phyloP scores from a whole-genome alignment of 2,113 vertebrate species.

The Canis aureus region DNA sequence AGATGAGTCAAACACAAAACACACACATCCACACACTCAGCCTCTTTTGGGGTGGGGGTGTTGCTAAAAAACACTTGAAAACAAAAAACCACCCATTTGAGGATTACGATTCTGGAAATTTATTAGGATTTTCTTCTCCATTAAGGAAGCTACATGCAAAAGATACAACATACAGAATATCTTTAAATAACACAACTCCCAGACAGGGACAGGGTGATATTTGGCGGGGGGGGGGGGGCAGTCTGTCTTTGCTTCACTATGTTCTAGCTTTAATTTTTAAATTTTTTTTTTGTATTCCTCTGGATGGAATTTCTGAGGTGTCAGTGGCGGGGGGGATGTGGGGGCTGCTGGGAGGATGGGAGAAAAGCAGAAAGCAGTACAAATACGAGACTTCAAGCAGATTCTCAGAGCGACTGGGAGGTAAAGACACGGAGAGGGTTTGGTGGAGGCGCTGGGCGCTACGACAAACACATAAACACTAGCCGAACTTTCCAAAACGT shows the following conservation, averaged over 20 bases:
- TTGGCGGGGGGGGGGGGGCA: neutral
- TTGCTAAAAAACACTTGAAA: slow-evolving; percentile 81
- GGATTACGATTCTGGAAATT: slow-evolving; percentile 89
- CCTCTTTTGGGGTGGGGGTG: slow-evolving; percentile 71
- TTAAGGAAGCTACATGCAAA: slow-evolving; percentile 92
- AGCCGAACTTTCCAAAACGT: slow-evolving; percentile 85
- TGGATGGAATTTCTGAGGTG: slow-evolving; percentile 79
- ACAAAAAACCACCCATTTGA: slow-evolving; percentile 85
- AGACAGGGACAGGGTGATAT: slow-evolving; percentile 73
- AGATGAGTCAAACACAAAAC: slow-evolving; percentile 86
- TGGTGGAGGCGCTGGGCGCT: slow-evolving; percentile 73
- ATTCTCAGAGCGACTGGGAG: slow-evolving; percentile 77
- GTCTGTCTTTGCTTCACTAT: slow-evolving; percentile 77
- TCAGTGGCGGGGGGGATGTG: slow-evolving; percentile 44
- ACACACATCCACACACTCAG: slow-evolving; percentile 78
- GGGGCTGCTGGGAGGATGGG: slow-evolving; percentile 57
- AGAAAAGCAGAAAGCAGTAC: slow-evolving; percentile 80
- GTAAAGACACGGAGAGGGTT: slow-evolving; percentile 72
- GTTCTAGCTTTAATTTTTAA: slow-evolving; percentile 80
- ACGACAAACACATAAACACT: slow-evolving; percentile 88
- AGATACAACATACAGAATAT: slow-evolving; percentile 90
- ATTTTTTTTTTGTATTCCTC: slow-evolving; percentile 64
- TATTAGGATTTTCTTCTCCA: slow-evolving; percentile 88
- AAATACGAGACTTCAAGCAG: slow-evolving; percentile 83
- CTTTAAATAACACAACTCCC: slow-evolving; percentile 91